Percentiles rank a stretch among this genome's conserved stretches.
Conservation (phyloP, 2,888 invertebrate genomes). For the Dicranocentrus wangi region DNA sequence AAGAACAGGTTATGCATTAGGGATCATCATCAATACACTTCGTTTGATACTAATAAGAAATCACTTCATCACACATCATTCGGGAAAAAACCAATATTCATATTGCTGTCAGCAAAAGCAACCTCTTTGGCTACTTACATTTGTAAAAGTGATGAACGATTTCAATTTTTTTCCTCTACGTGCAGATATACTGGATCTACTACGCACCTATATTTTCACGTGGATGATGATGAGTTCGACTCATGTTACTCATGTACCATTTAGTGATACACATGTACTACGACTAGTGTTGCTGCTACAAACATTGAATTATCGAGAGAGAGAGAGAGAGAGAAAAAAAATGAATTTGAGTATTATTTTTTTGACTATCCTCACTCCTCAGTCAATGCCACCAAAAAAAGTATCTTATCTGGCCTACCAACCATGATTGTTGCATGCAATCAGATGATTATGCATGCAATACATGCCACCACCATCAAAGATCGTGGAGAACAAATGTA, state of each 20-base stretch:
- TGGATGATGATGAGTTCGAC: not conserved
- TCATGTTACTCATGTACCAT: constrained; percentile 12
- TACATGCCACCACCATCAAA: constrained; percentile 54
- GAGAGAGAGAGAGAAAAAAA: too few relatives aligned
- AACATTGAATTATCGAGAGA: constrained; percentile 37
- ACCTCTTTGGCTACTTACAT: not conserved
- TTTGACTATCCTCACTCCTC: constrained; percentile 12
- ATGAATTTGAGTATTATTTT: too few relatives aligned
- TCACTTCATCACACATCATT: constrained; percentile 51
- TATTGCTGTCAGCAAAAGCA: constrained; percentile 31
- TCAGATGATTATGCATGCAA: constrained; percentile 60
- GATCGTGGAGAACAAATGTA: constrained; percentile 41
- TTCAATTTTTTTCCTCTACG: constrained; percentile 32
- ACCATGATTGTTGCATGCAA: constrained; percentile 53
- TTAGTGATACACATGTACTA: constrained; percentile 7
- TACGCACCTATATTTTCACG: constrained; percentile 4
- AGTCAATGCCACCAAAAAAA: not conserved
- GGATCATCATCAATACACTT: constrained; percentile 29
- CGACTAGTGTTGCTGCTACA: constrained; percentile 7
- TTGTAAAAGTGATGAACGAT: constrained; percentile 50
- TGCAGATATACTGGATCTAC: not conserved
- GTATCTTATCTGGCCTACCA: constrained; percentile 13
- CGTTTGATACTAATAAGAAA: constrained; percentile 41
- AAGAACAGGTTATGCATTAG: constrained; percentile 10
- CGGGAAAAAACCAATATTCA: constrained; percentile 53